These are phyloP conservation scores for Drosophila tanythrix DNA, from an alignment of 2,888 invertebrate species.

Conservation along the genomic window DNA sequence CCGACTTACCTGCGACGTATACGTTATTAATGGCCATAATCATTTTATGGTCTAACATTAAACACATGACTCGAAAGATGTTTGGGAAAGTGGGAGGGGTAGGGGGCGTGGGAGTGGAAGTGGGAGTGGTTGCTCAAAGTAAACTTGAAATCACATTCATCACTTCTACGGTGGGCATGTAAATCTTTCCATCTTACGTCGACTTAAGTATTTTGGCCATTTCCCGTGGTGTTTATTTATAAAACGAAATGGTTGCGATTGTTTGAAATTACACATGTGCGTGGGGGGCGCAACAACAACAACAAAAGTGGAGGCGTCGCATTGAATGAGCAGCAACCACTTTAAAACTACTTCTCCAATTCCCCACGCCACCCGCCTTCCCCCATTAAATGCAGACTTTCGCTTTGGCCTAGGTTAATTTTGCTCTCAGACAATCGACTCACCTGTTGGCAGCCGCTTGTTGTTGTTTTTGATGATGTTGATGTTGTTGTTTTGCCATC, in stretches of 20 bases:
- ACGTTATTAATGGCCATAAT: background rate
- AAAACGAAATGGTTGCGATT: background rate
- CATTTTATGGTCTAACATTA: conserved; percentile 1
- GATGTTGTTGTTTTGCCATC: conserved; percentile 41
- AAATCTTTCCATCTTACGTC: conserved; percentile 6
- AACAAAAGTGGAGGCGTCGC: background rate
- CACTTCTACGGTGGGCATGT: conserved; percentile 16
- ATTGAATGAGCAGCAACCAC: background rate
- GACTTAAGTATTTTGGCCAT: conserved; percentile 1
- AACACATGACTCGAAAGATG: conserved; percentile 7
- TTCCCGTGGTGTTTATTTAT: conserved; percentile 19
- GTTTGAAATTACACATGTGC: conserved; percentile 16
- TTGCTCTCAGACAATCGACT: conserved; percentile 18
- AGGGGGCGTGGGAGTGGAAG: background rate
- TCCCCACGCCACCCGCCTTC: background rate
- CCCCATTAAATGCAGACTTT: conserved; percentile 28
- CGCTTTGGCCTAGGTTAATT: conserved; percentile 46
- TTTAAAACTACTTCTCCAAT: background rate
- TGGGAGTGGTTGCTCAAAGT: background rate
- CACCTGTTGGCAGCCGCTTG: conserved; percentile 56
- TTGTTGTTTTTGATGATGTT: conserved; percentile 28
- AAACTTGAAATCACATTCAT: conserved; percentile 4
- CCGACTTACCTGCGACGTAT: background rate
- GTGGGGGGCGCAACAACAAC: background rate
- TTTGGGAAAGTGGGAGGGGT: background rate